Evolutionary conservation across 1,140 invertebrate species (phyloP).

Genomic region (Glossosoma conforme): DNA sequence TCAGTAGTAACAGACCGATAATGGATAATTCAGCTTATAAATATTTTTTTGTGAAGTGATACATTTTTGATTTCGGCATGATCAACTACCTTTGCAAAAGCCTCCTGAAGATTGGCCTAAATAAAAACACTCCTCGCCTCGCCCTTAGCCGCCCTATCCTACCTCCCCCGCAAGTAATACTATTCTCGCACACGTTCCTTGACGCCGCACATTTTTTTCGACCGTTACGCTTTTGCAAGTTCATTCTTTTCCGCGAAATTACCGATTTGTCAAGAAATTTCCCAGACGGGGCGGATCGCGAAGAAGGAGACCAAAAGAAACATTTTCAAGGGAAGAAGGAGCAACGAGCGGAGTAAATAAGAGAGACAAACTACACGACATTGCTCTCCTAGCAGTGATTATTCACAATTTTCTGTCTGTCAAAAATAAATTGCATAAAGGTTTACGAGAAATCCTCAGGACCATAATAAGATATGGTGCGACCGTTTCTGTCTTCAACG

Average conservation of each 20-base stretch:
- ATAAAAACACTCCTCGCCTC: not conserved
- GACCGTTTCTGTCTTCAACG: no score
- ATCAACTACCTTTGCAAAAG: no score
- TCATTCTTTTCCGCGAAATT: constrained; percentile 6
- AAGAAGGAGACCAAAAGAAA: no score
- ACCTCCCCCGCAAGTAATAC: not conserved
- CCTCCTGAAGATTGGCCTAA: not conserved
- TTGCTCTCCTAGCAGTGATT: constrained; percentile 18
- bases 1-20: constrained; percentile 1
- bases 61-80: not conserved
- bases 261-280: constrained; percentile 10
- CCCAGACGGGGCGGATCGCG: no score
- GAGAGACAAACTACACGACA: constrained; percentile 17
- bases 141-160: not conserved
- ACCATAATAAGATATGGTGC: no score
- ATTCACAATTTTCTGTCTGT: constrained; percentile 27
- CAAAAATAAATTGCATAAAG: constrained; percentile 26
- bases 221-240: constrained; percentile 8
- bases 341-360: not conserved
- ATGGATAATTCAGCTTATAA: not conserved
- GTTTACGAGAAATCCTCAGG: constrained; percentile 8
- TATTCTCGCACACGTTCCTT: not conserved
- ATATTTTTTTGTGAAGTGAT: not conserved
- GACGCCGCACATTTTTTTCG: not conserved
- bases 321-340: not conserved